Evolutionary conservation across 1,140 invertebrate genomes (phyloP), one percentile per base, ranked within the genome.

Genomic region (Acromyrmex heyeri): DNA sequence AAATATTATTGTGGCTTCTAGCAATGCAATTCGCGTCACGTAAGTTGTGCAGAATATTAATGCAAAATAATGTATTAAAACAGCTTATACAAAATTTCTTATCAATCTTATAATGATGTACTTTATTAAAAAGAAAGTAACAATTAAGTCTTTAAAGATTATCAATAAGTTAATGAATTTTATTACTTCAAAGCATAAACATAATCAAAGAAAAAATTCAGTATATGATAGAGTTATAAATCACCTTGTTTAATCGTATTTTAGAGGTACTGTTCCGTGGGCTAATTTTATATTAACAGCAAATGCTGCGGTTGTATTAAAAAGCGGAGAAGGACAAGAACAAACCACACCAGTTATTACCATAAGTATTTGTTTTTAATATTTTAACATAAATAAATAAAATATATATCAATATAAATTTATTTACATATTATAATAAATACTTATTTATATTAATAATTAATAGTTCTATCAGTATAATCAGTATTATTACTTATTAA

Each of bases 1-100:
- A 16, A 91, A 95, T 55, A 94, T 96, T 2, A 89, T 96, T 61
- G 90, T 96, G 18, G 92, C 94, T 8, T 92, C 92, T 4, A 92
- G 86, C 69, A 91, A 91, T 64, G 86, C 89, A 44, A 64, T 89
- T 78, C 34, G 70, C 18, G 21, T 83, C 44, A 85, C 62, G 93
- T 93, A 70, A 90, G 88, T 27, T 64, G 53, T 78, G 30, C 12
- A 27, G 65, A 44, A 34, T 83, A 8, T 24, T 59, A 16, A 8
- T 14, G 10, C 3, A 59, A 59, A 24, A 59, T 59, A 10, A 5
- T 12, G 0, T 24, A 14, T 3, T 3, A 59, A 3, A 30, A 53
- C 55, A 44, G 0, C 44, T 67, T 24, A 6, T 18, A 38, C 1
- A 69, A 57, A 38, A 16, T 81, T 21, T 79, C 21, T 18, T 24